Percentiles rank a stretch among this genome's conserved stretches.
These are phyloP conservation scores for Achroia grisella DNA, from an alignment of 1,140 invertebrate species.

Conservation along the genomic window DNA sequence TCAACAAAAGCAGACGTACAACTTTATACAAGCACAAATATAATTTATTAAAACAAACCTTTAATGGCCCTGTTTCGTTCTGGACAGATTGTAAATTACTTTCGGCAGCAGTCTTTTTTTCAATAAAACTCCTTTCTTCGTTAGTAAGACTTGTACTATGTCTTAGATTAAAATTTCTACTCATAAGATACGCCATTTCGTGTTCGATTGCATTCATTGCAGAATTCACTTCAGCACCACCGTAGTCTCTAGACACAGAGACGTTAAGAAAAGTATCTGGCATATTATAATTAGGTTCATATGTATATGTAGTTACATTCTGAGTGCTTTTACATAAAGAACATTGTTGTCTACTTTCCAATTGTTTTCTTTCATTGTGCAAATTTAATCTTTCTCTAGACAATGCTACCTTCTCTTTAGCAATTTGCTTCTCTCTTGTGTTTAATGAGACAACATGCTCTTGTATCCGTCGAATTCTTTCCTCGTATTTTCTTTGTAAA, in stretches of 20 bases:
- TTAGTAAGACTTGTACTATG: conserved; percentile 12
- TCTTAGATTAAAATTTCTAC: conserved; percentile 27
- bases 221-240: conserved; percentile 23
- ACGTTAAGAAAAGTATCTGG: conserved; percentile 27
- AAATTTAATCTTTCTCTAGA: conserved; percentile 62
- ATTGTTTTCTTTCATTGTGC: conserved; percentile 61
- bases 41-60: conserved; percentile 16
- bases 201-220: conserved; percentile 43
- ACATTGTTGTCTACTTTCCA: conserved; percentile 51
- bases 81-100: conserved; percentile 10
- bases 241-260: conserved; percentile 31
- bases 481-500: conserved; percentile 62
- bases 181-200: conserved; percentile 51
- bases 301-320: conserved; percentile 30
- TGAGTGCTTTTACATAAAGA: conserved; percentile 47
- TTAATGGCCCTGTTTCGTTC: conserved; percentile 26
- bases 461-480: conserved; percentile 60
- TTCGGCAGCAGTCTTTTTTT: background rate
- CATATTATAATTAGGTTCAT: conserved; percentile 20
- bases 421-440: conserved; percentile 65
- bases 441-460: conserved; percentile 66
- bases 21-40: background rate
- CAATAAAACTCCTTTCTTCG: background rate
- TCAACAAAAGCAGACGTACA: too few species aligned
- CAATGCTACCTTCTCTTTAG: conserved; percentile 63